A percentile compares a stretch with the other conserved stretches of the same genome.
phyloP scores from a whole-genome alignment of 2,888 invertebrate species.

The Timema podura region DNA sequence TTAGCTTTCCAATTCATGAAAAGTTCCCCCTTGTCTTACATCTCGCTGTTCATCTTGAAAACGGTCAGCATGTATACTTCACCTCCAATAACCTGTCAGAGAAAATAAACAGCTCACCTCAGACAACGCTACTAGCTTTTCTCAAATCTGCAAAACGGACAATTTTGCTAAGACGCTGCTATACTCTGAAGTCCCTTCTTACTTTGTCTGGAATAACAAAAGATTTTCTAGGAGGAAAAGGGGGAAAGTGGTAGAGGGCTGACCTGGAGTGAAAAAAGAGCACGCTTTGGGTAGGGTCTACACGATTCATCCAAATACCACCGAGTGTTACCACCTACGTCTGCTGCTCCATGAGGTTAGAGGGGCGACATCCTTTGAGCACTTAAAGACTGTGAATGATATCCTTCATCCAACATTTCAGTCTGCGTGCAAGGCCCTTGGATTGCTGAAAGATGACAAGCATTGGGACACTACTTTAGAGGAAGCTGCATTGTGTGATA shows the following conservation, averaged over 20 bases:
- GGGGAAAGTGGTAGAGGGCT: too few relatives aligned
- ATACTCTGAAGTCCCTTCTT: conserved; percentile 38
- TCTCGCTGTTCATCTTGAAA: conserved; percentile 24
- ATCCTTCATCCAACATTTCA: conserved; percentile 36
- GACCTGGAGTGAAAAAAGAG: too few relatives aligned
- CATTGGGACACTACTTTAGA: too few relatives aligned
- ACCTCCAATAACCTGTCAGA: neutral
- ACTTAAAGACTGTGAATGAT: conserved; percentile 39
- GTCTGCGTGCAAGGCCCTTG: conserved; percentile 36
- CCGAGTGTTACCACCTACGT: neutral
- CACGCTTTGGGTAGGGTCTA: too few relatives aligned
- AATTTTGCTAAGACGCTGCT: conserved; percentile 41
- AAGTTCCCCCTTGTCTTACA: conserved; percentile 3
- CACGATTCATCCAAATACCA: neutral
- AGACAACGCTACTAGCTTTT: conserved; percentile 40
- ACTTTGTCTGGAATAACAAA: too few relatives aligned
- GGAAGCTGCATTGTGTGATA: too few relatives aligned
- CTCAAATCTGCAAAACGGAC: conserved; percentile 38
- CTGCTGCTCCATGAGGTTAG: conserved; percentile 29
- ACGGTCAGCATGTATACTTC: conserved; percentile 30
- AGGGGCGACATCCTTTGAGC: conserved; percentile 38
- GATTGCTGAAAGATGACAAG: too few relatives aligned
- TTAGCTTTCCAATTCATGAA: conserved; percentile 26
- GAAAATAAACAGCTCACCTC: conserved; percentile 29
- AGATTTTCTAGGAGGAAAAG: too few relatives aligned